phyloP scores from a whole-genome alignment of 2,113 vertebrate genomes.

The Plestiodon gilberti region DNA sequence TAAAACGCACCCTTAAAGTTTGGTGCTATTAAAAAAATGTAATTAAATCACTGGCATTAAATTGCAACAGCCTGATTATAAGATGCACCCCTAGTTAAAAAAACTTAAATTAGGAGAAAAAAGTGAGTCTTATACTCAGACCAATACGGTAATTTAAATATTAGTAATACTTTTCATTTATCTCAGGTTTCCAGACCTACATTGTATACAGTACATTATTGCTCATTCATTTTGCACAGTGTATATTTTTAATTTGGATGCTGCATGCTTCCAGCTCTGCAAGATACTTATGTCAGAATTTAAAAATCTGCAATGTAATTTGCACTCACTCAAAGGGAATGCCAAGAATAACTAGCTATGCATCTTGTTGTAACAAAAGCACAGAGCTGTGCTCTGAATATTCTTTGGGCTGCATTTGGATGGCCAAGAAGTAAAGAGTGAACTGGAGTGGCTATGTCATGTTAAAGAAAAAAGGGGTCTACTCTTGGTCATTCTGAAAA shows the following conservation, averaged over 20 bases:
- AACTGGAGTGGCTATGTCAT: not conserved
- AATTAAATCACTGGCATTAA: too few relatives aligned
- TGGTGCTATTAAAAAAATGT: too few relatives aligned
- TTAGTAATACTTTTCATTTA: not conserved
- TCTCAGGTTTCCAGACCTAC: slow-evolving; percentile 15
- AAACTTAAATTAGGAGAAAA: too few relatives aligned
- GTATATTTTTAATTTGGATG: slow-evolving; percentile 47
- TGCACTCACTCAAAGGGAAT: slow-evolving; percentile 17
- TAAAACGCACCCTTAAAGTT: too few relatives aligned
- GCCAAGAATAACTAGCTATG: slow-evolving; percentile 5
- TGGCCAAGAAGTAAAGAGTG: not conserved
- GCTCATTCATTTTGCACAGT: slow-evolving; percentile 19
- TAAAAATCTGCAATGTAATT: slow-evolving; percentile 51
- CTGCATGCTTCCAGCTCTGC: slow-evolving; percentile 14
- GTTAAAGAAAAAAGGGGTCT: not conserved
- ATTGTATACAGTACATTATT: not conserved
- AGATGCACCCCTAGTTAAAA: too few relatives aligned
- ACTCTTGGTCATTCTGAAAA: not conserved
- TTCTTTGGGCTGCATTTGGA: slow-evolving; percentile 12
- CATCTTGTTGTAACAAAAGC: slow-evolving; percentile 27
- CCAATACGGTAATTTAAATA: not conserved
- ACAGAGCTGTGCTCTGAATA: slow-evolving; percentile 31
- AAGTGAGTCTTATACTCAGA: too few relatives aligned
- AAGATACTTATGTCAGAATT: slow-evolving; percentile 47
- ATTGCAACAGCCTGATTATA: too few relatives aligned